Evolutionary conservation across 2,113 vertebrate species (phyloP), one percentile per base, ranked within the genome.

Genomic region (Illadopsis cleaveri): DNA sequence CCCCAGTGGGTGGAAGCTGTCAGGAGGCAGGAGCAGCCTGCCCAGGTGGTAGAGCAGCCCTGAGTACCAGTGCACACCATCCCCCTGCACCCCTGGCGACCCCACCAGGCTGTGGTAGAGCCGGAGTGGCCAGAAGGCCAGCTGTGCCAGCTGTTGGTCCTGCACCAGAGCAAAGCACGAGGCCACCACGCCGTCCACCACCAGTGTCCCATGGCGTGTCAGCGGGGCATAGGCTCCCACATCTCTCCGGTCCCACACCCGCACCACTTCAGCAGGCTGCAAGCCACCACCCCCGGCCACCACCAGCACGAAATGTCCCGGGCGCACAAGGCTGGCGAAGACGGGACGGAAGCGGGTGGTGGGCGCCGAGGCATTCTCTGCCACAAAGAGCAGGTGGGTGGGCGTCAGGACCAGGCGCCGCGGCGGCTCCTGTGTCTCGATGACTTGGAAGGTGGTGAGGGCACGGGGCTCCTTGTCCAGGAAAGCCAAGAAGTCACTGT

Each of bases 21-120:
- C 98, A 1, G 98, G 97, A 82, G 98, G 98, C 93, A 99, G 97
- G 65, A 99, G 93, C 82, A 97, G 94, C 84, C 89, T 97, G 86
- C 99, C 99, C 51, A 99, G 95, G 95, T 82, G 98, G 97, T 99
- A 98, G 33, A 99, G 98, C 93, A 99, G 97, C 96, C 97, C 92
- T 15, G 99, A 98, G 97, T 99, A 99, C 99, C 99, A 99, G 97
- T 99, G 99, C 82, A 99, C 86, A 5, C 99, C 99, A 2, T 98
- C 97, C 14, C 58, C 98, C 56, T 98, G 98, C 11, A 64, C 93
- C 92, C 97, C 92, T 40, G 97, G 96, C 25, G 97, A 96, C 69
- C 98, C 98, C 11, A 96, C 86, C 89, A 99, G 96, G 87, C 97
- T 97, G 96, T 99, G 98, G 94, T 99, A 98, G 66, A 99, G 97